These are phyloP conservation scores for Neuroscelio doddi DNA, from an alignment of 2,888 invertebrate species.

Conservation along the genomic window DNA sequence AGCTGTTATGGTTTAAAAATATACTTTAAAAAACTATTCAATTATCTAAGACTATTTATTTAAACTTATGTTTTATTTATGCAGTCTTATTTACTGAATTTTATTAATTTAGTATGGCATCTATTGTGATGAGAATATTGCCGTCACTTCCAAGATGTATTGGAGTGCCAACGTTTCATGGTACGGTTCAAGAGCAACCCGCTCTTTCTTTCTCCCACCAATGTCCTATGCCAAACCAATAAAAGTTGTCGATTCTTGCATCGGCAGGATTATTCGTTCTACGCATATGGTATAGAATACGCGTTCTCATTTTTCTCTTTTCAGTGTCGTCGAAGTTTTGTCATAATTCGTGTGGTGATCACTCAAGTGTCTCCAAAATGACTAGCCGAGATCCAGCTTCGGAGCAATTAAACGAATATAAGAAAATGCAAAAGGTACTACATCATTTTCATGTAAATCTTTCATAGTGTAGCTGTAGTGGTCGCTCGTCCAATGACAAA, in stretches of 20 bases:
- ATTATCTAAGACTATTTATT: no score
- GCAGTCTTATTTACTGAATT: no score
- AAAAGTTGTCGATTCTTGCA: constrained; percentile 52
- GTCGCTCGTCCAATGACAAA: constrained; percentile 1
- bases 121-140: neutral
- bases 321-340: constrained; percentile 9
- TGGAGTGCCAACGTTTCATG: neutral
- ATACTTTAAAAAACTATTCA: no score
- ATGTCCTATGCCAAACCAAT: constrained; percentile 41
- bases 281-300: constrained; percentile 16
- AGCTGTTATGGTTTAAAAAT: no score
- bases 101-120: neutral
- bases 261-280: constrained; percentile 42
- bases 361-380: constrained; percentile 59
- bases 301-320: constrained; percentile 2
- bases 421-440: constrained; percentile 76
- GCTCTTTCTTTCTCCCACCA: constrained; percentile 48
- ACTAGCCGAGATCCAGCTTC: constrained; percentile 77
- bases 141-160: neutral
- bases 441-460: neutral
- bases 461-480: neutral
- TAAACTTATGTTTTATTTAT: no score
- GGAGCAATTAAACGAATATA: constrained; percentile 78
- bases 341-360: constrained; percentile 13
- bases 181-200: constrained; percentile 10